These are phyloP conservation scores for Marisa cornuarietis DNA, from an alignment of 1,140 invertebrate species.

Conservation along the genomic window DNA sequence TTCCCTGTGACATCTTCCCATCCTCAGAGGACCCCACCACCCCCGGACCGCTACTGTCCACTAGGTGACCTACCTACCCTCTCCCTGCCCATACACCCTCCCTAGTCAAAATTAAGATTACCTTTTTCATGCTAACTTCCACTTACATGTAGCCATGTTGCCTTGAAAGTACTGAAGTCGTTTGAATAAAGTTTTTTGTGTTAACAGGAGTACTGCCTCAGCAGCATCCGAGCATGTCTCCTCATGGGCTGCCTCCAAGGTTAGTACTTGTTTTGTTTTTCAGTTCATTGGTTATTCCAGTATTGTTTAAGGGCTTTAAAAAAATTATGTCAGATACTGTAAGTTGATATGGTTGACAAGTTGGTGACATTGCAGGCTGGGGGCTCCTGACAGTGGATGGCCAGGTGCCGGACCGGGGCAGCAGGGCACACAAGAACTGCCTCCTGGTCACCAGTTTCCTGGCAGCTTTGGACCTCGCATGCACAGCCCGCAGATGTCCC, in stretches of 20 bases:
- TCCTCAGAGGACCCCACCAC: too few relatives aligned
- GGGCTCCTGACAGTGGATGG: slow-evolving; percentile 23
- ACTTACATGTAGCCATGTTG: not conserved
- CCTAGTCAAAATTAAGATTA: too few relatives aligned
- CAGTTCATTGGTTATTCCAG: not conserved
- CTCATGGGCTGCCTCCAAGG: slow-evolving; percentile 38
- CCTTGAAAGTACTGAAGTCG: not conserved
- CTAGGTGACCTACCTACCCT: too few relatives aligned
- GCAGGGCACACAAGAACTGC: slow-evolving; percentile 21
- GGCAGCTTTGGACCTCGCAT: slow-evolving; percentile 33
- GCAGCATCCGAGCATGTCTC: slow-evolving; percentile 39
- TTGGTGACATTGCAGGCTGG: slow-evolving; percentile 31
- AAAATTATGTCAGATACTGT: not conserved
- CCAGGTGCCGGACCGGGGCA: slow-evolving; percentile 27
- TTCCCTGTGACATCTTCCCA: too few relatives aligned
- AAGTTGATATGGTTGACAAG: not conserved
- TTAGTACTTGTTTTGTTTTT: slow-evolving; percentile 15
- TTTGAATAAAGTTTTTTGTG: not conserved
- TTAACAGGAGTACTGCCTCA: slow-evolving; percentile 20
- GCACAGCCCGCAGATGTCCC: slow-evolving; percentile 43
- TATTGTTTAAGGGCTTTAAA: not conserved
- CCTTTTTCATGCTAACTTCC: too few relatives aligned
- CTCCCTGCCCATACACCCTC: too few relatives aligned
- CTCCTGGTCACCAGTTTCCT: slow-evolving; percentile 35
- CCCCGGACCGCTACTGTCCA: too few relatives aligned